These are phyloP conservation scores for Scatophagus argus DNA, from an alignment of 2,113 vertebrate genomes.

Conservation along the genomic window DNA sequence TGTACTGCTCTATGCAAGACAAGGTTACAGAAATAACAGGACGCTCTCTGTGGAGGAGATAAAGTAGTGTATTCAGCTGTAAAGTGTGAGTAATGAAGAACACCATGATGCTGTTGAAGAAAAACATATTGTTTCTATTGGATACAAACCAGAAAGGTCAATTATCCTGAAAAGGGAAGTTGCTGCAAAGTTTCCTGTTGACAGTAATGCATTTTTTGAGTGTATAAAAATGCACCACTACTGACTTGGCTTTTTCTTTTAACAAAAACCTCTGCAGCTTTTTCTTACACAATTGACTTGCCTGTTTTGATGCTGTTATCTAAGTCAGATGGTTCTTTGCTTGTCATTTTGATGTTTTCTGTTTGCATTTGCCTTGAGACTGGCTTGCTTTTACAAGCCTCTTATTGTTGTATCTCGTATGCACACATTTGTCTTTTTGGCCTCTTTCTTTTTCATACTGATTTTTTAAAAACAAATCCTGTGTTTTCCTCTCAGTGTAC, in stretches of 20 bases:
- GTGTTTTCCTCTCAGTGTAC: not conserved
- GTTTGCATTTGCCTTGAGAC: constrained; percentile 34
- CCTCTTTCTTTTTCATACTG: not conserved
- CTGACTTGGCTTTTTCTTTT: not conserved
- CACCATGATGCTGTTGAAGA: not conserved
- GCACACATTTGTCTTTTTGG: constrained; percentile 20
- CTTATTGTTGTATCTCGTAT: constrained; percentile 30
- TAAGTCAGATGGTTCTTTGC: not conserved
- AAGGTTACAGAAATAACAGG: not conserved
- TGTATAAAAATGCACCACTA: not conserved
- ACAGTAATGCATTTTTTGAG: not conserved
- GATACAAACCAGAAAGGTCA: not conserved
- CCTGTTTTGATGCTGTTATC: constrained; percentile 8
- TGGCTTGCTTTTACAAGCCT: constrained; percentile 25
- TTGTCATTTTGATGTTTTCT: not conserved
- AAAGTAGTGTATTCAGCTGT: not conserved
- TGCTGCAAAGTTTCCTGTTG: not conserved
- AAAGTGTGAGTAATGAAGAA: not conserved
- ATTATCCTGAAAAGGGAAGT: not conserved
- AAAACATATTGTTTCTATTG: not conserved
- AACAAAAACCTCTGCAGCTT: not conserved
- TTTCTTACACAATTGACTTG: not conserved
- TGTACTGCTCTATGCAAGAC: not conserved
- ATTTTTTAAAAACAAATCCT: not conserved
- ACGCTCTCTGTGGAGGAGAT: not conserved